A percentile compares a stretch with the other conserved stretches of the same genome.
Evolutionary conservation across 1,140 invertebrate genomes (phyloP).

Genomic region (Intoshia linei): DNA sequence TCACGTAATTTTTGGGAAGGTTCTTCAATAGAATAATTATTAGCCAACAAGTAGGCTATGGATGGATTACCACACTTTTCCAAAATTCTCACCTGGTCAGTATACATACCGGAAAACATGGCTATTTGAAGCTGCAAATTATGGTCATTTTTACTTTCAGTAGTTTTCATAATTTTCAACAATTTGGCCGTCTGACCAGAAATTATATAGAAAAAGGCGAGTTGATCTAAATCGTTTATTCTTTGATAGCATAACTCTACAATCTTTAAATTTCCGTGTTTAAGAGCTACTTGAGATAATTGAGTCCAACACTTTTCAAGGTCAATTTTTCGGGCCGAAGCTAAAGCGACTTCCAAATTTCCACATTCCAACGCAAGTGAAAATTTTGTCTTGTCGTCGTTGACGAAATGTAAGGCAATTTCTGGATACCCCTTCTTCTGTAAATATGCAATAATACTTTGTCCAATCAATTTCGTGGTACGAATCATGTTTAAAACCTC

Average conservation of each 20-base stretch:
- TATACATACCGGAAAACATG: too few relatives aligned
- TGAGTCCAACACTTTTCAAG: slow-evolving; percentile 77
- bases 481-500: slow-evolving; percentile 86
- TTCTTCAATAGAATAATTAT: neutral
- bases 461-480: slow-evolving; percentile 71
- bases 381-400: slow-evolving; percentile 86
- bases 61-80: neutral
- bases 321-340: slow-evolving; percentile 67
- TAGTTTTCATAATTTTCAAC: slow-evolving; percentile 88
- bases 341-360: slow-evolving; percentile 63
- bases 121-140: too few relatives aligned
- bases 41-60: neutral
- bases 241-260: slow-evolving; percentile 98
- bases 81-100: slow-evolving; percentile 6
- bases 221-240: slow-evolving; percentile 92
- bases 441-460: slow-evolving; percentile 88
- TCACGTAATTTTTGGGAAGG: too few relatives aligned
- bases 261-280: slow-evolving; percentile 67
- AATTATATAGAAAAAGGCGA: slow-evolving; percentile 83
- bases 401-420: slow-evolving; percentile 95
- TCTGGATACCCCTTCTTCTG: slow-evolving; percentile 98
- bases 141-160: slow-evolving; percentile 10
- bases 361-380: slow-evolving; percentile 79
- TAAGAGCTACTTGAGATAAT: slow-evolving; percentile 59
- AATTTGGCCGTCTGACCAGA: slow-evolving; percentile 92